phyloP scores from a whole-genome alignment of 2,113 vertebrate genomes.

The Butorides virescens region DNA sequence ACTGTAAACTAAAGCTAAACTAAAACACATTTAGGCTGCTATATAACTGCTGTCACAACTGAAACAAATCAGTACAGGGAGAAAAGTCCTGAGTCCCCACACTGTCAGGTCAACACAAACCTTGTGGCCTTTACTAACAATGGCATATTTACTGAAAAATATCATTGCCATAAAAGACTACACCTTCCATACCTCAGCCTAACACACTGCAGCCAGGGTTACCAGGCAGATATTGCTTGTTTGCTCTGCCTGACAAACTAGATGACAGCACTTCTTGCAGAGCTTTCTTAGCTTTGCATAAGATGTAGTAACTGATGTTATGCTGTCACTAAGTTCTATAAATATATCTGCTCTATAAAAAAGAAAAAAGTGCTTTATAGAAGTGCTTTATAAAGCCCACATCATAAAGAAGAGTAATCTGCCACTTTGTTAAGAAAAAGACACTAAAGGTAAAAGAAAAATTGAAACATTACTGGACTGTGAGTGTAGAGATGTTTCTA shows the following conservation, averaged over 20 bases:
- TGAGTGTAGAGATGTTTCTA: not conserved
- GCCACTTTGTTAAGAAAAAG: constrained; percentile 27
- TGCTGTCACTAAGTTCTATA: not conserved
- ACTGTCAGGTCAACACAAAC: not conserved
- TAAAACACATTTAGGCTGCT: not conserved
- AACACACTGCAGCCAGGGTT: not conserved
- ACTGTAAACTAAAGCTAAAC: not conserved
- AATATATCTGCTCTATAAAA: constrained; percentile 11
- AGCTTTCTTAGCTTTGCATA: constrained; percentile 29
- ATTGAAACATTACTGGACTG: constrained; percentile 1
- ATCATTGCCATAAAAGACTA: not conserved
- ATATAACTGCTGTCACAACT: not conserved
- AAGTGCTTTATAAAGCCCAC: constrained; percentile 16
- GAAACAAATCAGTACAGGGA: not conserved
- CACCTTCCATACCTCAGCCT: not conserved
- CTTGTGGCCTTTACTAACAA: not conserved
- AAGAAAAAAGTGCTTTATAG: not conserved
- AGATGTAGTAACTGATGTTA: constrained; percentile 27
- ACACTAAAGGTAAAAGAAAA: constrained; percentile 38
- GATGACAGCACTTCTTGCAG: not conserved
- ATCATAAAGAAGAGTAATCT: constrained; percentile 28
- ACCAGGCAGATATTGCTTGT: not conserved
- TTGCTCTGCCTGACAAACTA: constrained; percentile 4
- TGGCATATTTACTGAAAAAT: not conserved
- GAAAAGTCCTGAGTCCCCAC: not conserved